A percentile compares a stretch with the other conserved stretches of the same genome.
These are phyloP conservation scores for Pollenia angustigena DNA, from an alignment of 2,888 invertebrate species.

Conservation along the genomic window DNA sequence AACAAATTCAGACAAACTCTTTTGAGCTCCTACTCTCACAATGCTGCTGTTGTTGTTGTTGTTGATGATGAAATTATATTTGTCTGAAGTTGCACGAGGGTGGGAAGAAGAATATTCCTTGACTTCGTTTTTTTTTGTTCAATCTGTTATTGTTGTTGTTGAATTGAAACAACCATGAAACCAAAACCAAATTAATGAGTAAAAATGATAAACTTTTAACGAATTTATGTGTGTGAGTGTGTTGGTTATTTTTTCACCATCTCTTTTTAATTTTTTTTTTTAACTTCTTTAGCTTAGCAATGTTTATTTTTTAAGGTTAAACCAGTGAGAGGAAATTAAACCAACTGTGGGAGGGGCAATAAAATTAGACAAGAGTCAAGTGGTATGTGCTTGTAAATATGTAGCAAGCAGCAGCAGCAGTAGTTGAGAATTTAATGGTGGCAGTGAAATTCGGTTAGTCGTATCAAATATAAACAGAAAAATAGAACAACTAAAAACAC, in stretches of 20 bases:
- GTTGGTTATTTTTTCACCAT: background rate
- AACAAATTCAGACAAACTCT: conserved; percentile 2
- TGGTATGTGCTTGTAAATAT: background rate
- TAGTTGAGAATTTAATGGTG: background rate
- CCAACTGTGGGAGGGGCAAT: conserved; percentile 4
- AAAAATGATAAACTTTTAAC: conserved; percentile 56
- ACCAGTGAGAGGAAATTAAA: background rate
- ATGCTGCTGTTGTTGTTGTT: background rate
- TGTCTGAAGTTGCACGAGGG: background rate
- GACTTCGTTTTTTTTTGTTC: background rate
- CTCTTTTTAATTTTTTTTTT: background rate
- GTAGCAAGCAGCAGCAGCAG: no score
- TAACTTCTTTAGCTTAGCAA: background rate
- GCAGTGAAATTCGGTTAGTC: background rate
- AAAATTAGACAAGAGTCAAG: conserved; percentile 18
- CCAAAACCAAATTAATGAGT: conserved; percentile 47
- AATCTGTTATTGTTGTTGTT: background rate
- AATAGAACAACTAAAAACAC: conserved; percentile 3
- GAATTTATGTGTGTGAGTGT: conserved; percentile 23
- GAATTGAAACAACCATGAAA: conserved; percentile 33
- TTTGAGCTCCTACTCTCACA: background rate
- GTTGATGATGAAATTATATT: background rate
- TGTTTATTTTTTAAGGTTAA: conserved; percentile 7
- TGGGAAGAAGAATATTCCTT: background rate
- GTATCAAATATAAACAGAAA: conserved; percentile 7